Conservation (phyloP, 2,888 invertebrate genomes). For the Fissipunctia ypsillon region DNA sequence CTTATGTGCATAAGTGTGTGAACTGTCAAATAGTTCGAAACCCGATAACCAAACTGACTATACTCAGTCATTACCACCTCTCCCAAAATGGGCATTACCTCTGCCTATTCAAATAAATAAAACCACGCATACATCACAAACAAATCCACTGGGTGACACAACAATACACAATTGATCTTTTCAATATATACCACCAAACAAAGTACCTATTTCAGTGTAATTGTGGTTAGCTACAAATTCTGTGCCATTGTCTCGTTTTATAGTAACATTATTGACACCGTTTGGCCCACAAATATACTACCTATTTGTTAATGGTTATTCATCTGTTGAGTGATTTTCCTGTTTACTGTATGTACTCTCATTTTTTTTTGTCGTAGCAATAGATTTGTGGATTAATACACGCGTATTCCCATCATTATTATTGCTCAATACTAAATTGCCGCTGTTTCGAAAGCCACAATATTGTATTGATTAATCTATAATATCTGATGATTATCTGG, state of each 20-base stretch:
- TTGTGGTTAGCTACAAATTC: slow-evolving; percentile 57
- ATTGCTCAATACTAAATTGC: neutral
- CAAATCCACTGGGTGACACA: slow-evolving; percentile 40
- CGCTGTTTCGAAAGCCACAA: neutral
- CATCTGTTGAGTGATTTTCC: slow-evolving; percentile 41
- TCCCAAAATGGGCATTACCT: slow-evolving; percentile 41
- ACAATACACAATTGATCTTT: slow-evolving; percentile 55
- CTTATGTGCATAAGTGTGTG: no score
- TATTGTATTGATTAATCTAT: neutral
- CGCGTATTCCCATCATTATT: neutral
- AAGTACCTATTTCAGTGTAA: slow-evolving; percentile 39
- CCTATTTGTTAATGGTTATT: slow-evolving; percentile 37
- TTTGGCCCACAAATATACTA: slow-evolving; percentile 44
- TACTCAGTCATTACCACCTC: slow-evolving; percentile 28
- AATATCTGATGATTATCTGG: neutral
- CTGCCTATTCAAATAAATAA: slow-evolving; percentile 30
- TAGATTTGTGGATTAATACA: neutral
- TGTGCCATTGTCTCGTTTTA: slow-evolving; percentile 55
- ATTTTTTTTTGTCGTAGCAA: neutral
- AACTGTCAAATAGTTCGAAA: slow-evolving; percentile 1
- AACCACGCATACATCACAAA: slow-evolving; percentile 29
- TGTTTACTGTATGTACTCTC: slow-evolving; percentile 32
- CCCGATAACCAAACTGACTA: neutral
- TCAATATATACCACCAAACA: slow-evolving; percentile 50
- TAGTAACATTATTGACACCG: slow-evolving; percentile 48